Conservation (phyloP, 2,888 invertebrate species). For the Thereva nobilitata region DNA sequence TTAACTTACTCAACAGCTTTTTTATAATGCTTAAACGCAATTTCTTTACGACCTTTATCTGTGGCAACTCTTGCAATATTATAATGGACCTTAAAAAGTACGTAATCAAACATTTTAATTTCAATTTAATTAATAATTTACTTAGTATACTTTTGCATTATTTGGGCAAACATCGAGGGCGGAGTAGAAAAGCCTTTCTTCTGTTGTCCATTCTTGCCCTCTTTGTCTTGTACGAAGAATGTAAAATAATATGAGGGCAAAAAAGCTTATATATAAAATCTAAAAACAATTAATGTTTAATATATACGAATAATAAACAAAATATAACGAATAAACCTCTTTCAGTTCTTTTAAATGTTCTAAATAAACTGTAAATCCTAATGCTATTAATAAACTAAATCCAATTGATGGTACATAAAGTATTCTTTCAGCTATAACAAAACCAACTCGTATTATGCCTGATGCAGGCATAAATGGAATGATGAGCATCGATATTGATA, state of each 20-base stretch:
- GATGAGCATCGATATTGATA: slow-evolving; percentile 69
- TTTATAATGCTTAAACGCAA: slow-evolving; percentile 78
- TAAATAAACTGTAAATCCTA: slow-evolving; percentile 74
- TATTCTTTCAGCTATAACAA: slow-evolving; percentile 93
- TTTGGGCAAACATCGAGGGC: slow-evolving; percentile 87
- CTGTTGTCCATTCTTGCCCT: slow-evolving; percentile 79
- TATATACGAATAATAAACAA: not conserved
- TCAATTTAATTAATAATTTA: not conserved
- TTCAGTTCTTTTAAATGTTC: slow-evolving; percentile 60
- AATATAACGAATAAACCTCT: not conserved
- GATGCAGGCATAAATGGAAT: slow-evolving; percentile 94
- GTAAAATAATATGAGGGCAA: slow-evolving; percentile 46
- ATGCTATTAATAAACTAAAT: slow-evolving; percentile 87
- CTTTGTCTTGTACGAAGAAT: slow-evolving; percentile 64
- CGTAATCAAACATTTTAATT: not conserved
- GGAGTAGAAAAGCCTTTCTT: slow-evolving; percentile 76
- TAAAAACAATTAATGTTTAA: slow-evolving; percentile 49
- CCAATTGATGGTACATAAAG: slow-evolving; percentile 98
- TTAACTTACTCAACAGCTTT: slow-evolving; percentile 69
- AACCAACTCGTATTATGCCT: slow-evolving; percentile 96
- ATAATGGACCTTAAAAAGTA: slow-evolving; percentile 61
- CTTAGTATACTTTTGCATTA: slow-evolving; percentile 79
- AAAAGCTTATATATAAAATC: slow-evolving; percentile 47
- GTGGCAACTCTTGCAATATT: slow-evolving; percentile 89
- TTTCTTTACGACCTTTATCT: slow-evolving; percentile 68